A percentile compares a stretch with the other conserved stretches of the same genome.
Evolutionary conservation across 2,797 vertebrate species (phyloP).

Genomic region (Heterohyrax brucei): DNA sequence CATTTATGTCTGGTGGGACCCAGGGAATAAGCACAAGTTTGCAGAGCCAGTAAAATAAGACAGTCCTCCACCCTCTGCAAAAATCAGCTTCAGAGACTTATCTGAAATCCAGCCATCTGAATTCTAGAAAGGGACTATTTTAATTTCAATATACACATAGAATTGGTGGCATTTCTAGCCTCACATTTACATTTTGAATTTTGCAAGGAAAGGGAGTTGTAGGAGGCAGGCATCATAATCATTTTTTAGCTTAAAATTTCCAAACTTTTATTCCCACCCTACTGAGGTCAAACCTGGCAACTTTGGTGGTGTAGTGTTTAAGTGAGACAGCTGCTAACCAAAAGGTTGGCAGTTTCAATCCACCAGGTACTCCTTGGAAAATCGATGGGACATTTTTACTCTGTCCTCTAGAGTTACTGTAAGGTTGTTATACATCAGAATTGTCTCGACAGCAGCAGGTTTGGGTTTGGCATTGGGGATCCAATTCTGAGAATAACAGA

Average conservation of each 20-base stretch:
- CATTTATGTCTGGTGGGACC: background rate
- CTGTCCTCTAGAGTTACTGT: no score
- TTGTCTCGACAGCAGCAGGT: no score
- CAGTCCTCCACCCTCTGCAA: background rate
- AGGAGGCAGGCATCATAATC: background rate
- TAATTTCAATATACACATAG: background rate
- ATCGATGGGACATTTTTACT: no score
- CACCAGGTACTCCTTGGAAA: no score
- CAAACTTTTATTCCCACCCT: background rate
- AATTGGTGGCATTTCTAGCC: constrained; percentile 61
- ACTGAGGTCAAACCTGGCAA: no score
- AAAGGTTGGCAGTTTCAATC: no score
- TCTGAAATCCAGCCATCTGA: constrained; percentile 35
- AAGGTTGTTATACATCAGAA: no score
- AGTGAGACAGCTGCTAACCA: no score
- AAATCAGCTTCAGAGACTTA: constrained; percentile 43
- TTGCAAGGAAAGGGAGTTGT: background rate
- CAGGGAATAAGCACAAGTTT: background rate
- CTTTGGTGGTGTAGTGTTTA: no score
- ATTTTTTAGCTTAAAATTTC: background rate
- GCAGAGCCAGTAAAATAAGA: constrained; percentile 7
- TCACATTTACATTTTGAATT: constrained; percentile 65
- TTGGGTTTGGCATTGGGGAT: background rate
- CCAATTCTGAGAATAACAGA: background rate
- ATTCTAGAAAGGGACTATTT: constrained; percentile 59